Conservation (phyloP, 2,113 vertebrate genomes). For the Dipodomys merriami region DNA sequence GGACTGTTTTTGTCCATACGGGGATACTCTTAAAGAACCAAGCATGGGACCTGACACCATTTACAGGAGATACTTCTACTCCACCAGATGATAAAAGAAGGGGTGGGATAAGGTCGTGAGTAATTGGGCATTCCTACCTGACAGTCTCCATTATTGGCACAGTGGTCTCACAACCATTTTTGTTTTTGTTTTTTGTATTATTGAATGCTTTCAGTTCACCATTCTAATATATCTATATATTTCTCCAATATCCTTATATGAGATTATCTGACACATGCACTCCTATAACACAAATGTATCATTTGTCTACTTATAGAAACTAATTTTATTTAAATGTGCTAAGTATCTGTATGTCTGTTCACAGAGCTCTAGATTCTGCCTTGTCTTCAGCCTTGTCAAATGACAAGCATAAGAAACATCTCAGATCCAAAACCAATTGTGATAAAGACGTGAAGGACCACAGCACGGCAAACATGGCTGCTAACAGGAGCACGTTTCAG, state of each 20-base stretch:
- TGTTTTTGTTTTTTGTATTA: neutral
- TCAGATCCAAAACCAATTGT: conserved; percentile 81
- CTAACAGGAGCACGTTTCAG: conserved; percentile 83
- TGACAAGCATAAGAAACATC: conserved; percentile 80
- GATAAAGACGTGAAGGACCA: conserved; percentile 85
- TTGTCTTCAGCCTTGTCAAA: conserved; percentile 83
- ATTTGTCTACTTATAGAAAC: conserved; percentile 40
- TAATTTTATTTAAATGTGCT: conserved; percentile 70
- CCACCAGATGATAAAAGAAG: neutral
- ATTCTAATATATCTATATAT: conserved; percentile 31
- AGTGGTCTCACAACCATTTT: conserved; percentile 31
- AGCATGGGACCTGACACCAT: neutral
- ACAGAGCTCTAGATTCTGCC: conserved; percentile 86
- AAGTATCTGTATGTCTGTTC: conserved; percentile 74
- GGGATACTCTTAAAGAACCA: conserved; percentile 22
- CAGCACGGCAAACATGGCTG: conserved; percentile 72
- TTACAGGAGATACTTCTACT: neutral
- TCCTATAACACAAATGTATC: conserved; percentile 22
- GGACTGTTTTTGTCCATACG: conserved; percentile 2
- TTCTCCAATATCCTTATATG: conserved; percentile 76
- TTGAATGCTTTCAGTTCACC: conserved; percentile 42
- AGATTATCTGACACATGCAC: conserved; percentile 67
- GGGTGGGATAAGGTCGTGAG: neutral
- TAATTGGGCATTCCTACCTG: neutral
- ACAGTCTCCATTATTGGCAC: conserved; percentile 41